Percentiles rank a stretch among this genome's conserved stretches.
Evolutionary conservation across 2,888 invertebrate genomes (phyloP).

Genomic region (Aspidapion aeneum): DNA sequence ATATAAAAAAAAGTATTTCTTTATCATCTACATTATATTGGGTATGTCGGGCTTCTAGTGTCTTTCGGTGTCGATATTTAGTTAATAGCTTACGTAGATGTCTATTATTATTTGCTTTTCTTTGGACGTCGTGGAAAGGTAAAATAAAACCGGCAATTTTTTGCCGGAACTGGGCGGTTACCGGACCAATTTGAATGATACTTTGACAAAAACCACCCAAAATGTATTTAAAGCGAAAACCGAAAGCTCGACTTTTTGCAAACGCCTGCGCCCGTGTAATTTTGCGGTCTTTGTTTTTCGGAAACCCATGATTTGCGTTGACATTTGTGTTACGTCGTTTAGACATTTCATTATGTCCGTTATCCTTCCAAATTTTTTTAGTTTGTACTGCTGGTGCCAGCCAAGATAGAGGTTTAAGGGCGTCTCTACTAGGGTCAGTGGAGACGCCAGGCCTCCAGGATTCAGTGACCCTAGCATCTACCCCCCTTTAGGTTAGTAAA

Average conservation of each 20-base stretch:
- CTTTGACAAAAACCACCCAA: not conserved
- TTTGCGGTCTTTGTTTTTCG: conserved; percentile 7
- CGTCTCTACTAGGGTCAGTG: too few relatives aligned
- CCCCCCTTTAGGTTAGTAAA: too few relatives aligned
- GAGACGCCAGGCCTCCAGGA: too few relatives aligned
- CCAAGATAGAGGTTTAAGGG: too few relatives aligned
- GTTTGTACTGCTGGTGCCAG: too few relatives aligned
- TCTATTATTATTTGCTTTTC: conserved; percentile 40
- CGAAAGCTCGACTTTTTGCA: conserved; percentile 4
- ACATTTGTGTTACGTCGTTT: not conserved
- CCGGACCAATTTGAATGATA: conserved; percentile 20
- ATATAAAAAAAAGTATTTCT: too few relatives aligned
- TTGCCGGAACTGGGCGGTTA: conserved; percentile 42
- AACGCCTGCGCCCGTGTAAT: conserved; percentile 6
- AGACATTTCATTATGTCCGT: too few relatives aligned
- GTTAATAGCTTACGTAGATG: conserved; percentile 35
- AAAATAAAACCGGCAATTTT: conserved; percentile 44
- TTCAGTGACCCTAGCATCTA: too few relatives aligned
- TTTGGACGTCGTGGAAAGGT: conserved; percentile 40
- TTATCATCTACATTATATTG: too few relatives aligned
- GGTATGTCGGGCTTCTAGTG: too few relatives aligned
- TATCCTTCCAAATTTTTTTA: too few relatives aligned
- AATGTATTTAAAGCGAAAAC: conserved; percentile 11
- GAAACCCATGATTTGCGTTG: not conserved
- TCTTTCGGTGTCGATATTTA: conserved; percentile 11